Base-by-base conservation (phyloP, 2,113 vertebrate genomes). In the Aspiorhynchus laticeps region DNA sequence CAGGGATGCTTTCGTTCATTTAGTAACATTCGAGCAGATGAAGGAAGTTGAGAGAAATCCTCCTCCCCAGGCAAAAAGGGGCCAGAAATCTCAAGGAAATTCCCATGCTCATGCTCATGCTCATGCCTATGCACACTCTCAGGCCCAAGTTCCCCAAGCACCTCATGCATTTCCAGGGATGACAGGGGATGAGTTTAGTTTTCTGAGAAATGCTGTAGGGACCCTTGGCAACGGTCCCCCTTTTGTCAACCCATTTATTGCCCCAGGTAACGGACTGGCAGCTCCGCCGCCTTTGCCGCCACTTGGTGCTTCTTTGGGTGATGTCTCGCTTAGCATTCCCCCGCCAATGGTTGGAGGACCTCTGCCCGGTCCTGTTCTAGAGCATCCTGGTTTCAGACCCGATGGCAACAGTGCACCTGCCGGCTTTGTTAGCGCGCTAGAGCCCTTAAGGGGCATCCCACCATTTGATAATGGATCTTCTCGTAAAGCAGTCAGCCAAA, bases 41-140 rank as follows among this genome's bases (percentile, higher is more conserved):
- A 97, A 96, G 91, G 98, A 98, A 82, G 96, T 98, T 90, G 97
- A 99, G 88, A 96, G 96, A 91, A 98, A 97, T 91, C 97, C 98
- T 73, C 96, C 97, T 0, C 95, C 96, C 21, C 97, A 98, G 93
- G 97, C 95, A 85, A 99, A 98, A 90, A 97, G 97, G 85, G 95
- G 97, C 3, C 94, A 97, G 88, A 97, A 96, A 93, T 93, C 93
- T 14, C 95, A 95, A 91, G 96, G 95, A 69, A 96, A 91, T 43
- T 85, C 89, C 15, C 93, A 93, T 86, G 73, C 77, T 0, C 92
- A 91, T 61, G 91, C 89, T 14, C 93, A 93, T 86, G 73, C 77
- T 0, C 92, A 91, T 61, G 91, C 87, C 7, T 74, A 85, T 2
- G 65, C 11, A 61, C 86, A 91, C 15, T 86, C 87, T 46, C 94